phyloP scores from a whole-genome alignment of 1,140 invertebrate species.

The Drosophila parabipectinata region DNA sequence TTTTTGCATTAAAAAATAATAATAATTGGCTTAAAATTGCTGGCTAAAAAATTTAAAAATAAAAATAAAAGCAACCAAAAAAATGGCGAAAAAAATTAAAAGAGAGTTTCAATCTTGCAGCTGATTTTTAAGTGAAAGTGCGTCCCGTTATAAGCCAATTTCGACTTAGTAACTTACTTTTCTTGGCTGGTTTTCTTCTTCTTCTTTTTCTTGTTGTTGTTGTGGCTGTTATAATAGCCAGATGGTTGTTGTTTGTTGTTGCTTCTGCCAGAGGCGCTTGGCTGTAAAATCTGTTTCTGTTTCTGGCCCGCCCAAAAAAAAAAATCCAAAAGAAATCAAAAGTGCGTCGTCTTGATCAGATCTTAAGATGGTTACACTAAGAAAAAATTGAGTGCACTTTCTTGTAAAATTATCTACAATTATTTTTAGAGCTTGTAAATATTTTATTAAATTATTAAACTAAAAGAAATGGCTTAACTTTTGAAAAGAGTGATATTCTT shows the following conservation, averaged over 20 bases:
- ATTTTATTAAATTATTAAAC: too few species aligned
- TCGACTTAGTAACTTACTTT: constrained; percentile 75
- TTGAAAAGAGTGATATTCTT: too few species aligned
- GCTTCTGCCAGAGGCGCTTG: constrained; percentile 48
- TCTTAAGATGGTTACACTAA: constrained; percentile 1
- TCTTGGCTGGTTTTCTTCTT: constrained; percentile 16
- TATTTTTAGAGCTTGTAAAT: too few species aligned
- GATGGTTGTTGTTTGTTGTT: constrained; percentile 9
- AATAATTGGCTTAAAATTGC: not conserved
- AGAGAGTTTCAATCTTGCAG: not conserved
- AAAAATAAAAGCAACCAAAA: not conserved
- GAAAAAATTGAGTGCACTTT: not conserved
- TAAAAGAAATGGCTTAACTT: too few species aligned
- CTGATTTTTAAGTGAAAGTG: constrained; percentile 61
- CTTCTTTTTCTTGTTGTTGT: constrained; percentile 9
- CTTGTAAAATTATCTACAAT: not conserved
- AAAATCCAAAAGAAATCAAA: constrained; percentile 61
- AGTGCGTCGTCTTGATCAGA: constrained; percentile 7
- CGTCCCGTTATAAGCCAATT: constrained; percentile 72
- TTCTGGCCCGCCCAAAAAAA: constrained; percentile 20
- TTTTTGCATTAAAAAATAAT: not conserved
- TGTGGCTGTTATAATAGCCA: constrained; percentile 9
- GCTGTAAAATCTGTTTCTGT: constrained; percentile 34
- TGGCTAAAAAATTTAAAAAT: not conserved
- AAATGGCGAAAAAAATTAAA: not conserved